A percentile compares a stretch with the other conserved stretches of the same genome.
Conservation (phyloP, 2,797 vertebrate genomes). For the Intellagama lesueurii region DNA sequence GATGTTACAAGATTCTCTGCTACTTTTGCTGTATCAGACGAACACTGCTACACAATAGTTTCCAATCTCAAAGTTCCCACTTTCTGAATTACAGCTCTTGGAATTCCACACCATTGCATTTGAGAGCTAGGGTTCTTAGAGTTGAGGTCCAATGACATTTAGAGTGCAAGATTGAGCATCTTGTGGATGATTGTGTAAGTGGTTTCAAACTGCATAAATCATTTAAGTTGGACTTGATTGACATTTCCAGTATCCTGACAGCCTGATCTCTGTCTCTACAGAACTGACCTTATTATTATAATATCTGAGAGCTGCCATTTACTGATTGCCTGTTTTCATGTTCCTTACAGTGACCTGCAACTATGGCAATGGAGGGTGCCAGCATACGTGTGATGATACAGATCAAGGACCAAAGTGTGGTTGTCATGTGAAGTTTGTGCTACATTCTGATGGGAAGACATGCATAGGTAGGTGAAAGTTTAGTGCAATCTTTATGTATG, state of each 20-base stretch:
- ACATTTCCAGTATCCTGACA: neutral
- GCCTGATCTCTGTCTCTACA: neutral
- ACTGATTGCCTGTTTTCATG: constrained; percentile 59
- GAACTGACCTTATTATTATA: neutral
- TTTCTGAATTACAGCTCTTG: too few species aligned
- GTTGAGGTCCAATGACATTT: too few species aligned
- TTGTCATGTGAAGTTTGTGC: constrained; percentile 96
- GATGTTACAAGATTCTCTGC: too few species aligned
- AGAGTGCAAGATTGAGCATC: neutral
- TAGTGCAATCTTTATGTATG: neutral
- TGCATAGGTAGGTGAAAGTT: constrained; percentile 92
- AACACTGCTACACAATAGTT: too few species aligned
- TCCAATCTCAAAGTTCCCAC: too few species aligned
- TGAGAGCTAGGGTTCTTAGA: too few species aligned
- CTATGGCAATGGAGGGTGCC: constrained; percentile 97
- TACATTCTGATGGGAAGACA: constrained; percentile 95
- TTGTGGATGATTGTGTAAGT: neutral
- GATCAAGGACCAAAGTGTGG: constrained; percentile 94
- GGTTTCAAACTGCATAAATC: neutral
- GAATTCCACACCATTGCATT: too few species aligned
- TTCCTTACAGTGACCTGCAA: constrained; percentile 92
- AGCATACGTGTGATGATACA: constrained; percentile 97
- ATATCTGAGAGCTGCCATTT: neutral
- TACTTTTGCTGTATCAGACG: too few species aligned
- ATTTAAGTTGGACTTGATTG: neutral